Base-by-base conservation (phyloP, 23 tunicate genomes). In the Halocynthia aurantium region DNA sequence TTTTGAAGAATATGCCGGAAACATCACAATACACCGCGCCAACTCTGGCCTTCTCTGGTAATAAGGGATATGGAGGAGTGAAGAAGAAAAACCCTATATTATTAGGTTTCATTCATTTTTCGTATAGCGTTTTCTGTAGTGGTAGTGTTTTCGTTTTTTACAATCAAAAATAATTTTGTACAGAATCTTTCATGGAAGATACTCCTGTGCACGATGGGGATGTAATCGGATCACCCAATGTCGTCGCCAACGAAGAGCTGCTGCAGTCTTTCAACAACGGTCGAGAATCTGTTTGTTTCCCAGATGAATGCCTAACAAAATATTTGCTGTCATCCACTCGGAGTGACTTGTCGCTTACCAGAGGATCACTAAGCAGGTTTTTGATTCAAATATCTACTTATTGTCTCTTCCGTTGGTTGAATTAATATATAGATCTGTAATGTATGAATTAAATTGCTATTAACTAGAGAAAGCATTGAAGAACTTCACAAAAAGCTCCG, bases 281-380 rank as follows among this genome's bases (percentile, higher is more conserved):
- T 8, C 63, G 21, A 74, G 78, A 74, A 50, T 74, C 78, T 20
- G 56, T 55, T 13, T 54, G 51, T 20, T 74, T 74, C 56, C 62
- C 63, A 17, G 62, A 74, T 57, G 83, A 62, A 13, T 75, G 76
- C 9, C 13, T 51, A 8, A 61, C 51, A 5, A 53, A 67, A 10
- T 57, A 55, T 10, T 58, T 88, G 11, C 81, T 88, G 8, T 88
- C 95, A 15, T 88, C 95, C 31, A 88, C 95, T 6, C 73, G 87
- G 50, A 63, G 76, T 18, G 86, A 83, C 40, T 76, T 83, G 6
- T 88, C 95, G 11, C 69, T 88, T 6, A 64, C 82, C 2, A 53
- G 87, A 57, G 95, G 95, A 6, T 88, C 95, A 8, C 53, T 88
- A n/a, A 83, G 95, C 81, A 78, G 95, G 95, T 87, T 17, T 1